These are phyloP conservation scores for Iguana delicatissima DNA, from an alignment of 2,797 vertebrate genomes.

Conservation along the genomic window DNA sequence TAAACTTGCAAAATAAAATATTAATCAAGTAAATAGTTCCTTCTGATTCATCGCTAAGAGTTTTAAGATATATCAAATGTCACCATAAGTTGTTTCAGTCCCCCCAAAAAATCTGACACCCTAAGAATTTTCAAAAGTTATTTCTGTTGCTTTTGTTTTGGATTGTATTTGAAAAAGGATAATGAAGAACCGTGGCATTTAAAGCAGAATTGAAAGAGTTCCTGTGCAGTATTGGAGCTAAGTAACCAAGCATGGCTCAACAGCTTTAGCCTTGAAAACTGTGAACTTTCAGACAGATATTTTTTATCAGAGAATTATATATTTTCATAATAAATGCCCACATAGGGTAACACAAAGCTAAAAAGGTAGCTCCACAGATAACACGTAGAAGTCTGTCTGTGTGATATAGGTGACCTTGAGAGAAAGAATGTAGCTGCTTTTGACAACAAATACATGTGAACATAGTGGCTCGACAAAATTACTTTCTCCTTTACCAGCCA, in stretches of 20 bases:
- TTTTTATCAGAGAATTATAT: slow-evolving; percentile 49
- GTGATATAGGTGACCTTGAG: background rate
- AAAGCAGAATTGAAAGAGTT: slow-evolving; percentile 20
- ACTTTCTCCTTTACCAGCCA: background rate
- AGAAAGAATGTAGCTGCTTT: background rate
- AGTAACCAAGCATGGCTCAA: slow-evolving; percentile 19
- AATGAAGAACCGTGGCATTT: slow-evolving; percentile 29
- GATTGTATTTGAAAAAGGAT: slow-evolving; percentile 30
- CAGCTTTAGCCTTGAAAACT: slow-evolving; percentile 1
- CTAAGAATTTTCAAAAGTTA: slow-evolving; percentile 7
- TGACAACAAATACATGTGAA: background rate
- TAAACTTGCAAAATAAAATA: slow-evolving; percentile 37
- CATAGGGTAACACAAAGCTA: slow-evolving; percentile 18
- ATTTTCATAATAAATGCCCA: background rate
- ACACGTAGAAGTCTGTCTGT: background rate
- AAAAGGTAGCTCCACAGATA: background rate
- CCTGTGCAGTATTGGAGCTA: background rate
- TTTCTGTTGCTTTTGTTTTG: background rate
- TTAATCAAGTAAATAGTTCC: slow-evolving; percentile 19
- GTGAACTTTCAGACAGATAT: slow-evolving; percentile 17
- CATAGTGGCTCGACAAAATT: background rate
- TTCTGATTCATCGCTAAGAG: slow-evolving; percentile 26
- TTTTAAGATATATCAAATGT: slow-evolving; percentile 47
- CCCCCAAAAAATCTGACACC: background rate
- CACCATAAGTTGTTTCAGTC: slow-evolving; percentile 4